Conservation (phyloP, 1,140 invertebrate species). For the Bombus polaris region DNA sequence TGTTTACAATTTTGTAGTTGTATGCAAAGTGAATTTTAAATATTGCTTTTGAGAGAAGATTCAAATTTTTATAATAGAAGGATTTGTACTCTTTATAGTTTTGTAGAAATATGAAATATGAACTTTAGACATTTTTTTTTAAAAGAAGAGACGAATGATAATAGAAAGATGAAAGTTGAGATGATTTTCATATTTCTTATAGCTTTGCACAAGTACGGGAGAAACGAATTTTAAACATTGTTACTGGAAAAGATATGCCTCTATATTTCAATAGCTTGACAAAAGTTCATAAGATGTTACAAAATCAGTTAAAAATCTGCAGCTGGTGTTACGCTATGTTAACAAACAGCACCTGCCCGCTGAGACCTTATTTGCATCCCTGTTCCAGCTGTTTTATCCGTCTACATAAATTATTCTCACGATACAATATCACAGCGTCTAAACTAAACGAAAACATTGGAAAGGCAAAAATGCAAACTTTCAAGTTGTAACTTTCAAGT, state of each 20-base stretch:
- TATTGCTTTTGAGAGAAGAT: neutral
- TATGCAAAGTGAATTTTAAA: too few species aligned
- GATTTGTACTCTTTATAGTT: too few species aligned
- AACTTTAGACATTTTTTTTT: too few species aligned
- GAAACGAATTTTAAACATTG: too few species aligned
- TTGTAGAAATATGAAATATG: too few species aligned
- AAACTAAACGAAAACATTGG: neutral
- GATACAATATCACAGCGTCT: neutral
- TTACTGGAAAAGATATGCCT: neutral
- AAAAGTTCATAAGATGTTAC: neutral
- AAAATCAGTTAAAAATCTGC: neutral
- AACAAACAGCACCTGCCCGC: neutral
- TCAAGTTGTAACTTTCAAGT: neutral
- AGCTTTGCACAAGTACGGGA: neutral
- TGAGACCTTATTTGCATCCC: neutral
- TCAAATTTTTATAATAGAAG: too few species aligned
- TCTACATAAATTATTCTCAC: too few species aligned
- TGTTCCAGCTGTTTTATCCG: neutral
- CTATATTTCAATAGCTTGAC: neutral
- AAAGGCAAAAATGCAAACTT: neutral
- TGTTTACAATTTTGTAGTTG: neutral
- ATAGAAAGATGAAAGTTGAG: too few species aligned
- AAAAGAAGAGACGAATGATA: too few species aligned
- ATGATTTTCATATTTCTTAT: neutral
- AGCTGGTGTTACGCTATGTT: slow-evolving; percentile 18